Evolutionary conservation across 1,140 invertebrate species (phyloP).

Genomic region (Aradophagus sp.): DNA sequence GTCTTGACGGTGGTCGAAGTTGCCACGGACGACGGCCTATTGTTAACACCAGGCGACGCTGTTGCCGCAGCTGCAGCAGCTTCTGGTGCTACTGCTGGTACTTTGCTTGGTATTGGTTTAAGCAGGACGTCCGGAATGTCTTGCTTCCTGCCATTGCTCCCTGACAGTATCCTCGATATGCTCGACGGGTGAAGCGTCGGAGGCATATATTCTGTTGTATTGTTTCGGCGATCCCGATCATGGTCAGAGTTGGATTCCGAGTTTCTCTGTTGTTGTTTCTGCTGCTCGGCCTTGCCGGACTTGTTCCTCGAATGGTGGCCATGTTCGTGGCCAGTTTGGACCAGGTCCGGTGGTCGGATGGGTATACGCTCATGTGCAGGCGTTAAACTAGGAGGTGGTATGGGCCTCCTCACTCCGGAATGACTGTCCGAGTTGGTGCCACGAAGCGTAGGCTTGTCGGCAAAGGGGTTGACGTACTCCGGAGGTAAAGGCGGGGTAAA

Average conservation of each 20-base stretch:
- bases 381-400: constrained; percentile 84
- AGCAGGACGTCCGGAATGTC: constrained; percentile 84
- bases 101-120: constrained; percentile 80
- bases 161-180: constrained; percentile 86
- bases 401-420: constrained; percentile 79
- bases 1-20: constrained; percentile 38
- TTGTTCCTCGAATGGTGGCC: constrained; percentile 53
- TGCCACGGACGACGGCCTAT: constrained; percentile 1
- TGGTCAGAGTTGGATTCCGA: constrained; percentile 48
- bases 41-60: constrained; percentile 23
- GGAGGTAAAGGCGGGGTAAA: constrained; percentile 87
- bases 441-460: constrained; percentile 86
- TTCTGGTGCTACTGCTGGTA: constrained; percentile 53
- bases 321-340: constrained; percentile 65
- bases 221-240: constrained; percentile 62
- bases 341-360: constrained; percentile 79
- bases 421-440: constrained; percentile 81
- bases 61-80: constrained; percentile 62
- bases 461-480: constrained; percentile 86
- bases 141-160: constrained; percentile 86
- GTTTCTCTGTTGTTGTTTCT: constrained; percentile 63
- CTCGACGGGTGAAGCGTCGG: constrained; percentile 80
- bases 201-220: constrained; percentile 78
- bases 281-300: constrained; percentile 64
- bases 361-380: constrained; percentile 87